phyloP scores from a whole-genome alignment of 1,140 invertebrate genomes.

The Drosophila parabipectinata region DNA sequence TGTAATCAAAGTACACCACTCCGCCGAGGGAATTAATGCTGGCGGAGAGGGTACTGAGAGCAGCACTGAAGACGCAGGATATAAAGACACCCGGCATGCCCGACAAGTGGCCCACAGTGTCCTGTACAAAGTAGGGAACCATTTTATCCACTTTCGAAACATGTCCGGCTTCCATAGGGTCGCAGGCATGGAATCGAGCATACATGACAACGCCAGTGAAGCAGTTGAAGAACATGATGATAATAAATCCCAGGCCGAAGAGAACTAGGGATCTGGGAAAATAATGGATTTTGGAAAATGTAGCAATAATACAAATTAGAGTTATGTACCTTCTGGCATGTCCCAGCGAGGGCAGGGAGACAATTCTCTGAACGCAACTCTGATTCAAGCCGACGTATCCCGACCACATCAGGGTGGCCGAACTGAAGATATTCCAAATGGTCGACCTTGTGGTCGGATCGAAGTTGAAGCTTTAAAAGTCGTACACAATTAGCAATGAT shows the following conservation, averaged over 20 bases:
- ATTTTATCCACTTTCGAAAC: constrained; percentile 85
- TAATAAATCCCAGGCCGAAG: constrained; percentile 85
- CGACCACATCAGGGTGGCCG: constrained; percentile 51
- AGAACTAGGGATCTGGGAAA: constrained; percentile 84
- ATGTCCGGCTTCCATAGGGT: constrained; percentile 85
- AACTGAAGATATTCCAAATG: constrained; percentile 59
- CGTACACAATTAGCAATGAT: not conserved
- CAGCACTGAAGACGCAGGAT: constrained; percentile 89
- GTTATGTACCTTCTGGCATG: constrained; percentile 61
- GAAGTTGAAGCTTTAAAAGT: constrained; percentile 54
- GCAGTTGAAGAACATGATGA: constrained; percentile 86
- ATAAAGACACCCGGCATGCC: constrained; percentile 89
- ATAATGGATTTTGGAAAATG: not conserved
- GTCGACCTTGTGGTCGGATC: constrained; percentile 57
- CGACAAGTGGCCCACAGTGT: constrained; percentile 85
- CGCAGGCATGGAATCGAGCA: constrained; percentile 89
- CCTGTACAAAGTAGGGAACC: constrained; percentile 87
- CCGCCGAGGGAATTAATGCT: constrained; percentile 90
- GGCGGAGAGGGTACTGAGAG: constrained; percentile 90
- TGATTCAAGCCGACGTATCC: constrained; percentile 74
- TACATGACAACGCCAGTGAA: constrained; percentile 90
- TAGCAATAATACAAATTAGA: not conserved
- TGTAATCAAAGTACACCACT: constrained; percentile 90
- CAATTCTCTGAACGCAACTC: constrained; percentile 77
- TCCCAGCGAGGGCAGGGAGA: constrained; percentile 63